phyloP scores from a whole-genome alignment of 2,797 vertebrate genomes.

The Hyperoplus immaculatus region DNA sequence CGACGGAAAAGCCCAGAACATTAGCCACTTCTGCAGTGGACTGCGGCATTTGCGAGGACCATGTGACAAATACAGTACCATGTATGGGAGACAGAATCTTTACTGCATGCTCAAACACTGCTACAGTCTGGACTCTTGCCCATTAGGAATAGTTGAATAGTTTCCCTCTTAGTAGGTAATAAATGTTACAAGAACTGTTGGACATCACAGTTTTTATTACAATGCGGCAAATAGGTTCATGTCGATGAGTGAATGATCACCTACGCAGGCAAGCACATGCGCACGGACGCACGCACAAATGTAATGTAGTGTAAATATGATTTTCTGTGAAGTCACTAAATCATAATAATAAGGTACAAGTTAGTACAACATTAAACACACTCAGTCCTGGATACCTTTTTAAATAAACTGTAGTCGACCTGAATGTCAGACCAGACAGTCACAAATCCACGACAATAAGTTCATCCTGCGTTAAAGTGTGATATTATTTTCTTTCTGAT shows the following conservation, averaged over 20 bases:
- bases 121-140: conserved; percentile 54
- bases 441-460: neutral
- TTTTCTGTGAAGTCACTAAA: conserved; percentile 17
- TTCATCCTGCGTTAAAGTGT: neutral
- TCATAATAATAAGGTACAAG: conserved; percentile 7
- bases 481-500: conserved; percentile 18
- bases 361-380: neutral
- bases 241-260: conserved; percentile 27
- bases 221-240: conserved; percentile 24
- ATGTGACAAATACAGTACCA: conserved; percentile 60
- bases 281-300: conserved; percentile 5
- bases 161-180: neutral
- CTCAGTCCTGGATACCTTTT: neutral
- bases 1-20: conserved; percentile 72
- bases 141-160: conserved; percentile 40
- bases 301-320: conserved; percentile 13
- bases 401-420: neutral
- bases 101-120: conserved; percentile 47
- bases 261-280: conserved; percentile 11
- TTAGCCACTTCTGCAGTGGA: conserved; percentile 73
- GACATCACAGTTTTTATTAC: conserved; percentile 43
- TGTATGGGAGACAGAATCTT: conserved; percentile 43
- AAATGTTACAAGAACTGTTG: conserved; percentile 32
- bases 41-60: conserved; percentile 72
- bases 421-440: neutral